Conservation (phyloP, 2,888 invertebrate species). For the Axea sp. region DNA sequence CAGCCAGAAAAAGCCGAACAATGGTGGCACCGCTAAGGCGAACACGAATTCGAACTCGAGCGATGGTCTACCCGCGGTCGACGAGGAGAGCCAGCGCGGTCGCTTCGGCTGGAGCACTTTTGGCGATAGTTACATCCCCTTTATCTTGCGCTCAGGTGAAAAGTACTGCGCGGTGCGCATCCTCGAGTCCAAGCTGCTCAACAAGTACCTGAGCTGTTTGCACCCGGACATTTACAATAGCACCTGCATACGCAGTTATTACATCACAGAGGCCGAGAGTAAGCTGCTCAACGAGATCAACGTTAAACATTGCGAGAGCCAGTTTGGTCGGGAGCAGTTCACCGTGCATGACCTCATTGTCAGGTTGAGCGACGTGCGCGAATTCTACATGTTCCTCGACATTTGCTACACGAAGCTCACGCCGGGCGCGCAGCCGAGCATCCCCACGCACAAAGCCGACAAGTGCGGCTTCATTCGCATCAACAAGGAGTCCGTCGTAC, state of each 20-base stretch:
- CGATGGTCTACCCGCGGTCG: conserved; percentile 77
- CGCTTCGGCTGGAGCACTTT: conserved; percentile 95
- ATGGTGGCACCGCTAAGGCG: conserved; percentile 37
- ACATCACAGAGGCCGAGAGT: conserved; percentile 94
- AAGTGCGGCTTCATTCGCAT: conserved; percentile 95
- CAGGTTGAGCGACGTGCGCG: conserved; percentile 90
- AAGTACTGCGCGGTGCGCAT: conserved; percentile 96
- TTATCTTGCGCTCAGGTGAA: conserved; percentile 90
- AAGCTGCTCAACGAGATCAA: conserved; percentile 95
- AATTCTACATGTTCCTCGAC: conserved; percentile 94
- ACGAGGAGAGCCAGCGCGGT: conserved; percentile 89
- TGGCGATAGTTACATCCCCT: conserved; percentile 92
- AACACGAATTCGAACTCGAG: conserved; percentile 14
- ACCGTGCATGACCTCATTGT: conserved; percentile 94
- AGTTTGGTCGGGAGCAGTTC: conserved; percentile 93
- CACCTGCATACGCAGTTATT: conserved; percentile 94
- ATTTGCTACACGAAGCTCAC: conserved; percentile 92
- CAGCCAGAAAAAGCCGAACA: conserved; percentile 61
- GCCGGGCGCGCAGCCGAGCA: conserved; percentile 84
- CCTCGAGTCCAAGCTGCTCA: conserved; percentile 93
- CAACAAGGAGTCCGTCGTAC: conserved; percentile 95
- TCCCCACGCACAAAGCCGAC: conserved; percentile 80
- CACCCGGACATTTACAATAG: conserved; percentile 95
- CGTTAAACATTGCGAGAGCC: conserved; percentile 92
- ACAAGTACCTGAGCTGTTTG: conserved; percentile 92